These are phyloP conservation scores for Elysia chlorotica DNA, from an alignment of 1,140 invertebrate species.

Conservation along the genomic window DNA sequence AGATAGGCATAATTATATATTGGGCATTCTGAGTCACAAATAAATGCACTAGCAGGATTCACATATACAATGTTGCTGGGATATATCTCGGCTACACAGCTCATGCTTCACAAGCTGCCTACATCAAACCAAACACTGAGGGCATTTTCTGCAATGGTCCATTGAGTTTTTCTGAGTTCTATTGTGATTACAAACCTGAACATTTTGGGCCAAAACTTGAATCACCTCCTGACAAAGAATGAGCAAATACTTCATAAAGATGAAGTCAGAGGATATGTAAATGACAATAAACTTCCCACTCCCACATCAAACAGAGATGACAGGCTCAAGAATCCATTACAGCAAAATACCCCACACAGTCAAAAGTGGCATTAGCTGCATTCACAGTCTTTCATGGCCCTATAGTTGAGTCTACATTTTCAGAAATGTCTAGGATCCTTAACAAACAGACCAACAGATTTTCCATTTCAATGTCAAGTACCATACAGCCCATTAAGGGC, in stretches of 20 bases:
- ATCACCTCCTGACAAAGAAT: conserved; percentile 8
- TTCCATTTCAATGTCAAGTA: conserved; percentile 14
- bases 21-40: background rate
- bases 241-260: background rate
- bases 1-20: conserved; percentile 21
- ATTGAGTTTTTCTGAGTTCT: background rate
- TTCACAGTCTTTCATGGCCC: conserved; percentile 33
- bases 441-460: conserved; percentile 17
- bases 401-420: conserved; percentile 29
- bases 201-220: background rate
- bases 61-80: background rate
- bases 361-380: conserved; percentile 15
- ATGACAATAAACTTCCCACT: background rate
- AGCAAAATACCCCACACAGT: conserved; percentile 18
- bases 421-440: conserved; percentile 23
- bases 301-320: background rate
- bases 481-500: conserved; percentile 26
- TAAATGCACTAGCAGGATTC: background rate
- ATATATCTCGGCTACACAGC: background rate
- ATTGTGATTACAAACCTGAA: background rate
- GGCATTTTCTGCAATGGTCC: background rate
- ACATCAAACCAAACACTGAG: background rate
- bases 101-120: background rate
- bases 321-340: conserved; percentile 2
- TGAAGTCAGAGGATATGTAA: conserved; percentile 10